Conservation (phyloP, 1,140 invertebrate genomes). For the Macrobrachium nipponense region DNA sequence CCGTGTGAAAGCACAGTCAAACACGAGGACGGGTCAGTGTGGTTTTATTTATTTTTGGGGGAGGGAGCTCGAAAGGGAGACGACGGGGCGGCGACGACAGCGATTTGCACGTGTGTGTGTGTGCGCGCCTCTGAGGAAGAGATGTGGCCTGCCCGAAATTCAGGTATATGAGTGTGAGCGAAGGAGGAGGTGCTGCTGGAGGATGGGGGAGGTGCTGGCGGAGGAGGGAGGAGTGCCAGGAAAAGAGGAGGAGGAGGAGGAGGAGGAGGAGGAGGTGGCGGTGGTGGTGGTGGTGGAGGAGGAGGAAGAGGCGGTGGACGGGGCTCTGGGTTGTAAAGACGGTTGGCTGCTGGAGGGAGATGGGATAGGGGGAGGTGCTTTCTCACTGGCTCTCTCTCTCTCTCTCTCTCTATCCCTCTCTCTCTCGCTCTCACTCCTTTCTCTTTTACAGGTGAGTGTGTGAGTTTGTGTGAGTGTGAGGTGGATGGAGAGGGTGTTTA, state of each 20-base stretch:
- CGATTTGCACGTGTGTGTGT: too few species aligned
- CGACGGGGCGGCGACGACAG: too few species aligned
- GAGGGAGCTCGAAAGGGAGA: too few species aligned
- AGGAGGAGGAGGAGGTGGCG: background rate
- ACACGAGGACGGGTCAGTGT: too few species aligned
- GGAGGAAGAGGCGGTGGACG: background rate
- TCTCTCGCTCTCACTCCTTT: conserved; percentile 10
- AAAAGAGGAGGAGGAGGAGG: background rate
- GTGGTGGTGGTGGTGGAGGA: background rate
- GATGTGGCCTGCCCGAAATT: too few species aligned
- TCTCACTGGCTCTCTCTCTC: background rate
- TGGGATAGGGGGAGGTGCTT: background rate
- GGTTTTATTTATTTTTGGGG: too few species aligned
- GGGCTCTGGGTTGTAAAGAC: background rate
- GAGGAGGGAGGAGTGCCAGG: background rate
- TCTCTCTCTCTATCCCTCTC: conserved; percentile 13
- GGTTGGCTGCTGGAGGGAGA: conserved; percentile 1
- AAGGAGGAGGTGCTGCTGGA: background rate
- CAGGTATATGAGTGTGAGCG: too few species aligned
- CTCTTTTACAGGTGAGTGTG: too few species aligned
- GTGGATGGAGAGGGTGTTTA: too few species aligned
- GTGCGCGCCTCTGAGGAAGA: too few species aligned
- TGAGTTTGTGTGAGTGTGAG: too few species aligned
- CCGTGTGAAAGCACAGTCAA: too few species aligned
- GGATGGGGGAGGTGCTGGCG: background rate